Conservation (phyloP, 2,797 vertebrate genomes). For the Enteromius unitaeniatus region DNA sequence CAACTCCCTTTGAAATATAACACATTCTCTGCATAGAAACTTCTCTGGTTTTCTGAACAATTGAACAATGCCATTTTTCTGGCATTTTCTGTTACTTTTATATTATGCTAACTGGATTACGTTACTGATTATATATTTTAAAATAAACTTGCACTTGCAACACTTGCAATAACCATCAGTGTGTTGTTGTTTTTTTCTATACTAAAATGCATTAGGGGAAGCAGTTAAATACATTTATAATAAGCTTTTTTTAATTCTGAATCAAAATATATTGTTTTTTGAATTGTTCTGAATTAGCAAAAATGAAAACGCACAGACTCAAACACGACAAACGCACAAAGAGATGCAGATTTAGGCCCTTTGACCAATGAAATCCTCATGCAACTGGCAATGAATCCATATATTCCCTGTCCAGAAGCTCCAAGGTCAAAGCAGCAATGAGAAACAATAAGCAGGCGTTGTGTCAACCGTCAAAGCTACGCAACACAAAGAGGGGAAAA, state of each 20-base stretch:
- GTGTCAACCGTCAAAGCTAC: constrained; percentile 11
- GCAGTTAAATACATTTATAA: background rate
- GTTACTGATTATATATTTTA: background rate
- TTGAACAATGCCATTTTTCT: background rate
- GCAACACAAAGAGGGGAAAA: constrained; percentile 49
- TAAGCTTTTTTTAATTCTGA: background rate
- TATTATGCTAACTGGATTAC: background rate
- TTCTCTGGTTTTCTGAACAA: background rate
- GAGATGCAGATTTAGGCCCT: background rate
- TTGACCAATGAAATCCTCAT: background rate
- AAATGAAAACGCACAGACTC: background rate
- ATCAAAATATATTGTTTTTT: background rate
- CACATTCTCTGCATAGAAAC: background rate
- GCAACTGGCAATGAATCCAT: background rate
- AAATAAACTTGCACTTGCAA: too few relatives aligned
- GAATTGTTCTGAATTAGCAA: background rate
- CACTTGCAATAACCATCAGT: background rate
- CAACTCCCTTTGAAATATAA: background rate
- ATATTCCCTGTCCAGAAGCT: background rate
- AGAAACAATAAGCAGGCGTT: constrained; percentile 20
- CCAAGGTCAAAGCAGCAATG: constrained; percentile 6
- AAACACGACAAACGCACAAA: background rate
- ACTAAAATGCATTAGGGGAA: background rate
- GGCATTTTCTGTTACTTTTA: background rate
- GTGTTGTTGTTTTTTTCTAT: background rate